These are phyloP conservation scores for Scopus umbretta DNA, from an alignment of 2,113 vertebrate genomes.

Conservation along the genomic window DNA sequence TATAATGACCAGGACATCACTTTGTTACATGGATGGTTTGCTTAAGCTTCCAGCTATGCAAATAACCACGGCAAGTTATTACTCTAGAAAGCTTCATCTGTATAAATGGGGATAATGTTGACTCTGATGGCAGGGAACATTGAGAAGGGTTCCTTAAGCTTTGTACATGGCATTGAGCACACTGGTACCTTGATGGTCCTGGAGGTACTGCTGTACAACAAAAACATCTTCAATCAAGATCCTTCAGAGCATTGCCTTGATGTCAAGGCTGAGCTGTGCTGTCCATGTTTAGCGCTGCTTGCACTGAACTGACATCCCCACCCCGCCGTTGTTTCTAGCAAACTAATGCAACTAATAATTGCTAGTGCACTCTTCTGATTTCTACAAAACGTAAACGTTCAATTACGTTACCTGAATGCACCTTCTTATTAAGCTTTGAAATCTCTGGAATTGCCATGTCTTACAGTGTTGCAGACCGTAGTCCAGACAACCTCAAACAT, in stretches of 20 bases:
- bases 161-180: background rate
- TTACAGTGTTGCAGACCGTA: slow-evolving; percentile 24
- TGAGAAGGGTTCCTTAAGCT: background rate
- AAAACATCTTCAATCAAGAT: background rate
- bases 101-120: background rate
- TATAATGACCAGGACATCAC: background rate
- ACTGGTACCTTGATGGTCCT: background rate
- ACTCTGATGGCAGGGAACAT: background rate
- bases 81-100: background rate
- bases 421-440: background rate
- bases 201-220: background rate
- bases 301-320: background rate
- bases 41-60: background rate
- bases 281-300: background rate
- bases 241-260: background rate
- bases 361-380: background rate
- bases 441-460: background rate
- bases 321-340: too few species aligned
- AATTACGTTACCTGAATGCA: background rate
- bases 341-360: background rate
- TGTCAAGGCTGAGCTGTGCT: background rate
- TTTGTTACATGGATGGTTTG: background rate
- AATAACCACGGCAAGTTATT: background rate
- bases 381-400: background rate
- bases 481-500: background rate